phyloP scores from a whole-genome alignment of 92 coral and sea anemone species.

The Zoanthus sansibaricus region DNA sequence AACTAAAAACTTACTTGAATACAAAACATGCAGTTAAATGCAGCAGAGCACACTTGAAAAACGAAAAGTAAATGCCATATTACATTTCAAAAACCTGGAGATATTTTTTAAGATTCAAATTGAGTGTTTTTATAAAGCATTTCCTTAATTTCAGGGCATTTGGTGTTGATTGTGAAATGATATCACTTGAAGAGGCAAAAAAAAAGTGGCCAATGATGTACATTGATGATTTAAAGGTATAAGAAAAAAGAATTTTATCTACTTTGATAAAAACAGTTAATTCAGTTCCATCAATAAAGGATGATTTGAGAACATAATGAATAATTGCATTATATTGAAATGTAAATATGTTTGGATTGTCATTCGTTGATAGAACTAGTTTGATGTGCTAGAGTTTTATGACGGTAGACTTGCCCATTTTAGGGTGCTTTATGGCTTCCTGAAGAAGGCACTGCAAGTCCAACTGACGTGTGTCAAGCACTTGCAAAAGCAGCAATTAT shows the following conservation, averaged over 20 bases:
- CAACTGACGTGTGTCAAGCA: slow-evolving; percentile 33
- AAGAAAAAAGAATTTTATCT: background rate
- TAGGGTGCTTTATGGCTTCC: slow-evolving; percentile 35
- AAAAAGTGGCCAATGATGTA: background rate
- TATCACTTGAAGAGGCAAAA: background rate
- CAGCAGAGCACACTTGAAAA: too few relatives aligned
- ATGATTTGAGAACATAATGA: background rate
- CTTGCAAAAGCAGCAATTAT: slow-evolving; percentile 37
- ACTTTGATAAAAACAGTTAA: background rate
- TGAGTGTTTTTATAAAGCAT: too few relatives aligned
- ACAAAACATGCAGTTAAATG: too few relatives aligned
- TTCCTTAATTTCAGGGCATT: background rate
- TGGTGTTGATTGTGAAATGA: background rate
- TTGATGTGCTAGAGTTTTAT: too few relatives aligned
- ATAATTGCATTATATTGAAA: too few relatives aligned
- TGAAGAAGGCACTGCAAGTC: slow-evolving; percentile 4
- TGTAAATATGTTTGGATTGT: too few relatives aligned
- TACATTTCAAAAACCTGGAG: too few relatives aligned
- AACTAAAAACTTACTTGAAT: too few relatives aligned
- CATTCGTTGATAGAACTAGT: too few relatives aligned
- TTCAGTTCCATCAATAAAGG: background rate
- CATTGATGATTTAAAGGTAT: background rate
- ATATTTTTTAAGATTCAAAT: too few relatives aligned
- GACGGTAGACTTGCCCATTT: too few relatives aligned
- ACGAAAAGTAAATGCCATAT: too few relatives aligned